Conservation (phyloP, 92 coral and sea anemone genomes). For the Bergia sp. region DNA sequence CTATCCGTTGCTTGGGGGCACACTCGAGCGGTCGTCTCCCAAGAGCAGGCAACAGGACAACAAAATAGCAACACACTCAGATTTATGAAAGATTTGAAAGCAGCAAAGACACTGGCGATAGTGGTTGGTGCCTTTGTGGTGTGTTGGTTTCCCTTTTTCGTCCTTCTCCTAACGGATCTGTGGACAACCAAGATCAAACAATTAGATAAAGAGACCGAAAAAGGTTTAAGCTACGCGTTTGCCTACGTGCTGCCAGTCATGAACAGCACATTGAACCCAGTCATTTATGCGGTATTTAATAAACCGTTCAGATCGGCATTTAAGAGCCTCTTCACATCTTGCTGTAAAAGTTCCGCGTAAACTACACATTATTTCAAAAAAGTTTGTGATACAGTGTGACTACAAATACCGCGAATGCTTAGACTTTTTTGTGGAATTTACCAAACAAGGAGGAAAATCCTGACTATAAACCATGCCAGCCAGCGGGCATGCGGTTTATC, state of each 20-base stretch:
- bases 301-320: constrained; percentile 22
- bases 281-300: constrained; percentile 9
- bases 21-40: not conserved
- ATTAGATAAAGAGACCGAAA: not conserved
- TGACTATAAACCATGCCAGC: too few relatives aligned
- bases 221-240: not conserved
- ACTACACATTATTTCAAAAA: too few relatives aligned
- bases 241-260: not conserved
- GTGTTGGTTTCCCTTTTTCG: constrained; percentile 14
- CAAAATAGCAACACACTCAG: not conserved
- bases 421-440: too few relatives aligned
- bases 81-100: not conserved
- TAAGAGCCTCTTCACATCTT: constrained; percentile 8
- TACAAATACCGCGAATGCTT: too few relatives aligned
- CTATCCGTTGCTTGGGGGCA: not conserved
- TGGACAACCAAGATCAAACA: not conserved
- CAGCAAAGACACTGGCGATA: constrained; percentile 5
- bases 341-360: not conserved
- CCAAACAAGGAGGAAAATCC: too few relatives aligned
- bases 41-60: not conserved
- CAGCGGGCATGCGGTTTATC: too few relatives aligned
- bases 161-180: not conserved
- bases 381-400: too few relatives aligned
- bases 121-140: not conserved
- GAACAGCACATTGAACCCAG: constrained; percentile 29